Base-by-base conservation (phyloP, 92 coral and sea anemone genomes). In the Siderastrea radians region DNA sequence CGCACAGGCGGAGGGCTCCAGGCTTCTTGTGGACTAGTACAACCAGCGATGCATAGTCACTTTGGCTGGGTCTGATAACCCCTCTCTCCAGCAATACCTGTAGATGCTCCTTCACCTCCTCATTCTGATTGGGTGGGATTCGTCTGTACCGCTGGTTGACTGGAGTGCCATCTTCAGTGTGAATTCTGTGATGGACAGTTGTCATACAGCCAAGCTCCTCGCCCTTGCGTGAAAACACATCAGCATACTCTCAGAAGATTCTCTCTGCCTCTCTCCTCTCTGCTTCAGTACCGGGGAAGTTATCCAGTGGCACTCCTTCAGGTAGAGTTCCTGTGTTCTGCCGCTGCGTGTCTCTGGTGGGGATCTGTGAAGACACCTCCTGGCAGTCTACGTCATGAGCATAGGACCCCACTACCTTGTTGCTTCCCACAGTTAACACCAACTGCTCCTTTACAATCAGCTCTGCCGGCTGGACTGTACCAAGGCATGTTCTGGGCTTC, bases 371-470 rank as follows among this genome's bases (percentile, higher is more conserved):
- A 26, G 38, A 26, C 38, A 26, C 38, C 38, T 26, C 38, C 38
- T 26, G 38, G 0, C 38, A 26, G 38, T 26, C 38, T 26, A 26
- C 38, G 38, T 26, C 38, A 26, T 69, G 87, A 49, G 44, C 68
- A 78, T 86, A 86, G 45, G 89, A 93, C 80, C 90, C 96, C 62
- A 84, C 82, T 82, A 93, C 90, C 80, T 80, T 72, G 63, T 87
- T 53, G 61, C 81, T 78, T 61, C 8, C 73, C 19, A 86, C 88
- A 4, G 61, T 6, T 53, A 92, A 85, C 49, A 45, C 69, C 88
- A 92, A 75, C 77, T 54, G 78, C 67, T 79, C 82, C 38, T 80
- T 84, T 13, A 54, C 17, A n/a, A 74, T 58, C 59, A 79, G 78
- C 19, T 75, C 89, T 7, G 78, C 85, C n/a, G 44, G 49, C 9